A percentile compares a stretch with the other conserved stretches of the same genome.
phyloP scores from a whole-genome alignment of 2,113 vertebrate species.

The Melospiza melodia region DNA sequence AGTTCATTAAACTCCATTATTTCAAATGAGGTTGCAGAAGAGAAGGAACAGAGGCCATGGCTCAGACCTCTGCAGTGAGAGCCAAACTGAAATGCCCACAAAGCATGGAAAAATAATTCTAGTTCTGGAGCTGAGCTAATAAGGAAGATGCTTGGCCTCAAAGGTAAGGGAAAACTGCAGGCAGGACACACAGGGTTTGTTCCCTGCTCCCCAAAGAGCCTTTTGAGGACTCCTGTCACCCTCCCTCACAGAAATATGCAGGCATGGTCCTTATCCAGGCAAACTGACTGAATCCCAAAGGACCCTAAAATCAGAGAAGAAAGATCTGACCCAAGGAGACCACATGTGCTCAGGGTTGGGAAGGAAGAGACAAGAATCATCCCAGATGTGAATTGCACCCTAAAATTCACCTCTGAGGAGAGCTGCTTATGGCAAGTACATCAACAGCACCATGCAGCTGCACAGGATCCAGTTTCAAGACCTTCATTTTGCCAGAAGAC shows the following conservation, averaged over 20 bases:
- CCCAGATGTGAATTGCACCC: not conserved
- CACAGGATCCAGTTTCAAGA: not conserved
- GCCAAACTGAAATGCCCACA: not conserved
- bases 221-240: not conserved
- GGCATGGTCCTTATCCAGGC: not conserved
- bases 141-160: not conserved
- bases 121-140: not conserved
- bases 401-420: not conserved
- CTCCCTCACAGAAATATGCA: not conserved
- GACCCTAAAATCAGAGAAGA: not conserved
- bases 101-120: not conserved
- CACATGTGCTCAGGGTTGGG: rapidly evolving
- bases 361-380: not conserved
- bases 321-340: not conserved
- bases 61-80: not conserved
- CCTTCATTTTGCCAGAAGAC: not conserved
- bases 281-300: not conserved
- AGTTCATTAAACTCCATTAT: not conserved
- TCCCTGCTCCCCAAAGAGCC: not conserved
- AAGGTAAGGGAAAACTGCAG: not conserved
- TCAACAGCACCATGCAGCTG: not conserved
- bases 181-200: not conserved
- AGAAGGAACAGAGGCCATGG: not conserved
- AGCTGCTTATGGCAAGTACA: not conserved
- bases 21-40: not conserved